phyloP scores from a whole-genome alignment of 2,797 vertebrate genomes.

The Hippoglossus hippoglossus region DNA sequence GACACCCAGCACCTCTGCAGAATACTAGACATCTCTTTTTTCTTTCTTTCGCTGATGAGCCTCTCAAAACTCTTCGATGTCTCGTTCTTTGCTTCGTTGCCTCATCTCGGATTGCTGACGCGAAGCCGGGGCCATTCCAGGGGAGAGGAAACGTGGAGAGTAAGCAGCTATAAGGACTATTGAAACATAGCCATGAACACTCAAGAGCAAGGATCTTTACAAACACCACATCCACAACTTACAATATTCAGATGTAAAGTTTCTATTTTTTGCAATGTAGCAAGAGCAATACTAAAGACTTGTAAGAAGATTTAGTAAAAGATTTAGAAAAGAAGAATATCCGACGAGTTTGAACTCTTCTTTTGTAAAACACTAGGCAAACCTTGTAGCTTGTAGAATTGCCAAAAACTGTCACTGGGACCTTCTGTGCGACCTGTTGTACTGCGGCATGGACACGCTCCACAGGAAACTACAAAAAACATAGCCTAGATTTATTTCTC shows the following conservation, averaged over 20 bases:
- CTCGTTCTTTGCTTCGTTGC: conserved; percentile 51
- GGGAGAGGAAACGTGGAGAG: conserved; percentile 32
- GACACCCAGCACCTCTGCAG: conserved; percentile 59
- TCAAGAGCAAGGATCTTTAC: conserved; percentile 68
- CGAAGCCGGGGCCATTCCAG: conserved; percentile 36
- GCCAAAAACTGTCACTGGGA: conserved; percentile 67
- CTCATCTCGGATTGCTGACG: conserved; percentile 51
- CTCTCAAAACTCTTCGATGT: conserved; percentile 62
- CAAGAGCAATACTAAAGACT: conserved; percentile 81
- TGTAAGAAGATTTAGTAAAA: conserved; percentile 70
- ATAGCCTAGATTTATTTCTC: conserved; percentile 73
- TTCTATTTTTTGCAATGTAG: conserved; percentile 82
- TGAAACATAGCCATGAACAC: conserved; percentile 78
- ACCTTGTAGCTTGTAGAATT: conserved; percentile 77
- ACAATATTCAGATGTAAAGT: conserved; percentile 73
- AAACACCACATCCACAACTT: conserved; percentile 67
- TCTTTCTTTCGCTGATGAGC: conserved; percentile 30
- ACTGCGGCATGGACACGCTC: conserved; percentile 74
- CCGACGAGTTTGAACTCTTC: conserved; percentile 33
- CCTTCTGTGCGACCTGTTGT: conserved; percentile 66
- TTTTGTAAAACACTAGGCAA: conserved; percentile 72
- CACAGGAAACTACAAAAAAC: conserved; percentile 58
- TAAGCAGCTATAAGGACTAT: conserved; percentile 69
- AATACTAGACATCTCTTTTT: conserved; percentile 58
- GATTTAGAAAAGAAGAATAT: conserved; percentile 40